Conservation (phyloP, 2,888 invertebrate species). For the Drosophila cracens region DNA sequence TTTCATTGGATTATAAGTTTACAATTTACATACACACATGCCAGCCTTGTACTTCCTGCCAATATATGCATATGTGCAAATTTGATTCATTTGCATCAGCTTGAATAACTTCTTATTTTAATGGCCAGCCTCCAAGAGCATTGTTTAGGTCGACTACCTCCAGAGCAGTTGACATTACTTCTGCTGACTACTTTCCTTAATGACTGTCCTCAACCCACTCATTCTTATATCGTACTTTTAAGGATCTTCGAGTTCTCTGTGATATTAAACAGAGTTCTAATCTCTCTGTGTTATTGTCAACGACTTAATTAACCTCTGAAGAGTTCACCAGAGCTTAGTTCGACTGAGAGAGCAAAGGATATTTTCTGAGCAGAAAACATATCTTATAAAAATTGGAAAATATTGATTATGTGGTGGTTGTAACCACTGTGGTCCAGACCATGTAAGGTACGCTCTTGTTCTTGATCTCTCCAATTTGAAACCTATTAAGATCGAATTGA, state of each 20-base stretch:
- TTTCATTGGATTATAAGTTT: constrained; percentile 45
- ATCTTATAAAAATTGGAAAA: not conserved
- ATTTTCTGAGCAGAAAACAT: not conserved
- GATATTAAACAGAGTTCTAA: not conserved
- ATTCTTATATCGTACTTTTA: not conserved
- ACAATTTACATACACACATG: constrained; percentile 17
- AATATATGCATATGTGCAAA: not conserved
- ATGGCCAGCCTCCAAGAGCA: not conserved
- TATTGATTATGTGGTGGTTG: not conserved
- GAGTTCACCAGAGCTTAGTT: not conserved
- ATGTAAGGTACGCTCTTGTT: too few species aligned
- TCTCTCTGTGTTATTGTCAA: not conserved
- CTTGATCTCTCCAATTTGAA: too few species aligned
- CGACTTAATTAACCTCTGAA: not conserved
- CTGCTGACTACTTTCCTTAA: not conserved
- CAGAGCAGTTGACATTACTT: not conserved
- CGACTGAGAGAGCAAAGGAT: not conserved
- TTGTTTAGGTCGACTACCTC: not conserved
- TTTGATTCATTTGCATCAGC: not conserved
- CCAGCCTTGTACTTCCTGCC: not conserved
- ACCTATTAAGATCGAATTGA: not conserved
- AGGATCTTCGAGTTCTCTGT: not conserved
- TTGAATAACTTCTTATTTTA: not conserved
- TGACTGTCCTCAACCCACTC: not conserved
- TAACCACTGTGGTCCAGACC: not conserved